These are phyloP conservation scores for Nymphalis polychloros DNA, from an alignment of 2,888 invertebrate species.

Conservation along the genomic window DNA sequence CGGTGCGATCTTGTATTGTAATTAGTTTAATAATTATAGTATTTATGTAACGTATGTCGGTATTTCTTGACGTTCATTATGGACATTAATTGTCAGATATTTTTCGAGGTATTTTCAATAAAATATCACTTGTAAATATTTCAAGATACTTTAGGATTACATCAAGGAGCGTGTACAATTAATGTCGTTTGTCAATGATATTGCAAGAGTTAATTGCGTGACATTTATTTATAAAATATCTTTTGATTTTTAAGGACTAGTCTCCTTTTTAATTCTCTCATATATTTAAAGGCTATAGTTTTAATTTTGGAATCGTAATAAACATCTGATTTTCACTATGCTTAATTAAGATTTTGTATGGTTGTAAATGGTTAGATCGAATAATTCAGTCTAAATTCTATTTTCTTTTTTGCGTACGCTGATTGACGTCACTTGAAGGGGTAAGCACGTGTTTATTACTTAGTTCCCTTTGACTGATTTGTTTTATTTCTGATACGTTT, in stretches of 20 bases:
- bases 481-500: too few species aligned
- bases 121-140: constrained; percentile 33
- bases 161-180: constrained; percentile 14
- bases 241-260: background rate
- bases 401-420: too few species aligned
- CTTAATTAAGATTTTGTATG: too few species aligned
- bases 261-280: too few species aligned
- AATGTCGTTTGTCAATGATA: constrained; percentile 1
- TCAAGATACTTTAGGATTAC: constrained; percentile 27
- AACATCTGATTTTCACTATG: too few species aligned
- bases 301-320: too few species aligned
- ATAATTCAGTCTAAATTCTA: too few species aligned
- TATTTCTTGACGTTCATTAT: constrained; percentile 35
- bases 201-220: constrained; percentile 7
- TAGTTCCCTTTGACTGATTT: too few species aligned
- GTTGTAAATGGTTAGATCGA: too few species aligned
- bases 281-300: too few species aligned
- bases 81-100: constrained; percentile 44
- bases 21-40: constrained; percentile 47
- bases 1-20: constrained; percentile 42
- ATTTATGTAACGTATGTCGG: constrained; percentile 36
- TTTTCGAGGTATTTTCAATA: constrained; percentile 40
- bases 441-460: too few species aligned
- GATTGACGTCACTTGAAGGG: too few species aligned
- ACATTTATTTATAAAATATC: background rate